A percentile compares a stretch with the other conserved stretches of the same genome.
Evolutionary conservation across 2,797 vertebrate species (phyloP).

Genomic region (Lateolabrax maculatus): DNA sequence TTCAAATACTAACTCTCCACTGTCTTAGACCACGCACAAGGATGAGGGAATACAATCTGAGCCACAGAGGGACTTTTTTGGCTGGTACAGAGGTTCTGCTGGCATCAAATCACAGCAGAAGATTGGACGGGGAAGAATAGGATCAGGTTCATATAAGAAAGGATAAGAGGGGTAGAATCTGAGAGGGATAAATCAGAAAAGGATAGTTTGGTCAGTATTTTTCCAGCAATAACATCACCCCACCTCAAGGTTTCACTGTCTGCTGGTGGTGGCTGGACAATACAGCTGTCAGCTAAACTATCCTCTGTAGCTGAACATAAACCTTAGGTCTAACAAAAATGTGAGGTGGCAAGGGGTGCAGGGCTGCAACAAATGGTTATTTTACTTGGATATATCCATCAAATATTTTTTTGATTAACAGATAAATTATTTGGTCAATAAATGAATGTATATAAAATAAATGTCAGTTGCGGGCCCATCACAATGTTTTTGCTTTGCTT

Average conservation of each 20-base stretch:
- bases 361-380: neutral
- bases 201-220: constrained; percentile 15
- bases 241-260: neutral
- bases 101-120: constrained; percentile 60
- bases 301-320: neutral
- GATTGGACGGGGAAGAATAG: constrained; percentile 30
- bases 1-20: constrained; percentile 44
- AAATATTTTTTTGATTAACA: neutral
- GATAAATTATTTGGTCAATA: neutral
- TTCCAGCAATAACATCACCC: neutral
- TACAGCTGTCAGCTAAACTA: neutral
- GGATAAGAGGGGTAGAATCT: constrained; percentile 7
- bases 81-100: constrained; percentile 37
- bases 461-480: neutral
- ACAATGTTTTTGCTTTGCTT: neutral
- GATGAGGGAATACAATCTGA: constrained; percentile 45
- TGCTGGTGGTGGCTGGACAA: neutral
- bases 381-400: neutral
- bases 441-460: too few relatives aligned
- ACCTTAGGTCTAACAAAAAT: neutral
- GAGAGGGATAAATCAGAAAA: constrained; percentile 9
- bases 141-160: constrained; percentile 39
- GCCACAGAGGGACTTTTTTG: constrained; percentile 36
- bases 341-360: neutral
- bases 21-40: constrained; percentile 26